Percentiles rank a stretch among this genome's conserved stretches.
These are phyloP conservation scores for Drosophila baimaii DNA, from an alignment of 1,140 invertebrate species.

Conservation along the genomic window DNA sequence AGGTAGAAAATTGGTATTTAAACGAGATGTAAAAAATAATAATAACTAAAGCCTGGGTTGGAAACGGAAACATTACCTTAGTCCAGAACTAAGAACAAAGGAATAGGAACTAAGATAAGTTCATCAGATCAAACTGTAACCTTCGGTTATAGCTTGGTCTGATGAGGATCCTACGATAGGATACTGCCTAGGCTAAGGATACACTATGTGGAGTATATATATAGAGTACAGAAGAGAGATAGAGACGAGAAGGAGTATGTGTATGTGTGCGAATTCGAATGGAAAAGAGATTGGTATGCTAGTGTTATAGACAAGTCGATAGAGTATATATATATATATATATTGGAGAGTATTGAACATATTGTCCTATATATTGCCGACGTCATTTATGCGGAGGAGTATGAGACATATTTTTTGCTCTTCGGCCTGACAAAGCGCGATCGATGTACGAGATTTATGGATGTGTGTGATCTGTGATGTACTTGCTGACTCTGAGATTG, in stretches of 20 bases:
- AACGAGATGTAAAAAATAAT: slow-evolving; percentile 63
- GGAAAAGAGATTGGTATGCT: slow-evolving; percentile 39
- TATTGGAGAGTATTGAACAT: slow-evolving; percentile 39
- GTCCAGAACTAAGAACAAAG: slow-evolving; percentile 40
- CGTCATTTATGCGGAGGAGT: slow-evolving; percentile 77
- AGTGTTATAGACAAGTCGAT: slow-evolving; percentile 57
- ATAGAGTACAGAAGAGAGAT: slow-evolving; percentile 13
- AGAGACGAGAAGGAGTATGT: slow-evolving; percentile 12
- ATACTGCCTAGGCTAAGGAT: slow-evolving; percentile 44
- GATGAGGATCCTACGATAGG: slow-evolving; percentile 4
- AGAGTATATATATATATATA: slow-evolving; percentile 50
- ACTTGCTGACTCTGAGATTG: slow-evolving; percentile 63
- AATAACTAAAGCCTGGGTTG: slow-evolving; percentile 53
- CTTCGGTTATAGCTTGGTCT: slow-evolving; percentile 25
- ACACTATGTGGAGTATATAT: slow-evolving; percentile 5
- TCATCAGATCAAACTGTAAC: slow-evolving; percentile 1
- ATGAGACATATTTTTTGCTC: slow-evolving; percentile 60
- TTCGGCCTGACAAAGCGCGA: slow-evolving; percentile 63
- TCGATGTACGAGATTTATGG: slow-evolving; percentile 51
- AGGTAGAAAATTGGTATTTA: slow-evolving; percentile 81
- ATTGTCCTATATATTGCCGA: slow-evolving; percentile 71
- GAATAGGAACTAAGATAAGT: slow-evolving; percentile 11
- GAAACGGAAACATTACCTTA: slow-evolving; percentile 45
- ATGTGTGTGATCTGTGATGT: slow-evolving; percentile 57
- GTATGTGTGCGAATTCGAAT: slow-evolving; percentile 40